phyloP scores from a whole-genome alignment of 2,797 vertebrate species.

The Ispidina picta region DNA sequence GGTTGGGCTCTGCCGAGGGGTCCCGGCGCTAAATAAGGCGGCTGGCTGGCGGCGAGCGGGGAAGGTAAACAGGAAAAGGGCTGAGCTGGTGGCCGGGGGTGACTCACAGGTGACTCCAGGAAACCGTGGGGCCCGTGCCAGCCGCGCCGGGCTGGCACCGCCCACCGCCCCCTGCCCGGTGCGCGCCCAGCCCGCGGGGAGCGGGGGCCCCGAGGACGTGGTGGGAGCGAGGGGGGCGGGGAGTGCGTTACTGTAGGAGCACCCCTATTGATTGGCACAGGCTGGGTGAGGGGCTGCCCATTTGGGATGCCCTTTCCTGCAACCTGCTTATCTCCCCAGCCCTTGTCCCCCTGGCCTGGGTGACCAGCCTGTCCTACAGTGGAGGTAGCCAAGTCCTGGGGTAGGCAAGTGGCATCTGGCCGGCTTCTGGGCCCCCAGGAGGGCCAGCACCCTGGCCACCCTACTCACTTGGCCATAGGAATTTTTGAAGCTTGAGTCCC shows the following conservation, averaged over 20 bases:
- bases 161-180: background rate
- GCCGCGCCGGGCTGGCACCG: background rate
- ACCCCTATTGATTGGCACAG: background rate
- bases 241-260: no score
- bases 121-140: slow-evolving; percentile 26
- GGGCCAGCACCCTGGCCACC: background rate
- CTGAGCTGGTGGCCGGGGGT: slow-evolving; percentile 43
- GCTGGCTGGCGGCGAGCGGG: slow-evolving; percentile 14
- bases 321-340: background rate
- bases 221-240: background rate
- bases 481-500: background rate
- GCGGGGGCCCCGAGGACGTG: rapidly evolving
- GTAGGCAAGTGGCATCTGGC: background rate
- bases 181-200: background rate
- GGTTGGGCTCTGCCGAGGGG: background rate
- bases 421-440: background rate
- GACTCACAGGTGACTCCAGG: slow-evolving; percentile 53
- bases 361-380: background rate
- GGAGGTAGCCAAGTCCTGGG: background rate
- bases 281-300: background rate
- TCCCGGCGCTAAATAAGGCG: slow-evolving; percentile 17
- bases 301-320: background rate
- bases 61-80: slow-evolving; percentile 70
- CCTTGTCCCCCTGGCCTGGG: background rate
- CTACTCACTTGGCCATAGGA: background rate